These are phyloP conservation scores for Tipula helvola DNA, from an alignment of 2,888 invertebrate genomes.

Conservation along the genomic window DNA sequence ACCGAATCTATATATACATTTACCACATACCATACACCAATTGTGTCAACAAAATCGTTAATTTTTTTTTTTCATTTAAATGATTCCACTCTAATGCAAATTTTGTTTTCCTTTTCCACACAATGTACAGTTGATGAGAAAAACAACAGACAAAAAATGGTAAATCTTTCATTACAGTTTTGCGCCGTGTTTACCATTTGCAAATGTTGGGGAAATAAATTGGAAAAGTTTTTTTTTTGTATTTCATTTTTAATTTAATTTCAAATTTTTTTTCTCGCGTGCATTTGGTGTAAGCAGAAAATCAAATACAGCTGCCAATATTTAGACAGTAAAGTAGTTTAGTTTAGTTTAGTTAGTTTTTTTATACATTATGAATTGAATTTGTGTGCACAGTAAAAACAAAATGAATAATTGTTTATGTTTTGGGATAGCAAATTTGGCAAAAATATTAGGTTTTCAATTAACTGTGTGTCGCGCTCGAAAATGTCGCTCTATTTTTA, in stretches of 20 bases:
- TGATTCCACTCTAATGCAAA: neutral
- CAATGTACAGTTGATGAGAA: neutral
- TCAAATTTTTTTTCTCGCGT: neutral
- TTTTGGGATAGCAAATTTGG: neutral
- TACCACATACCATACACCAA: no score
- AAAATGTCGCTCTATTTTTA: neutral
- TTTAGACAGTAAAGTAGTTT: neutral
- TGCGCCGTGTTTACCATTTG: neutral
- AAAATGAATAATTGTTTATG: neutral
- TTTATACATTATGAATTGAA: neutral
- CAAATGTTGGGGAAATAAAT: neutral
- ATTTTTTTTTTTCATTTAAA: neutral
- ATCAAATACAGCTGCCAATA: neutral
- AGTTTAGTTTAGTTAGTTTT: neutral
- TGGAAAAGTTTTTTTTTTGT: neutral
- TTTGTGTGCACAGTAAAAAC: neutral
- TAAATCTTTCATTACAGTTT: neutral
- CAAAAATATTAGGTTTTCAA: neutral
- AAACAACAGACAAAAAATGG: neutral
- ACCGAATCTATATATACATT: no score
- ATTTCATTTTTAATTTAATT: neutral
- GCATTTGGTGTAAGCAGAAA: neutral
- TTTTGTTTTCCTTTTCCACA: neutral
- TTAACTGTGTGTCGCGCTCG: neutral
- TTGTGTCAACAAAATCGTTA: neutral